Conservation (phyloP, 1,140 invertebrate genomes). For the Colletes latitarsis region DNA sequence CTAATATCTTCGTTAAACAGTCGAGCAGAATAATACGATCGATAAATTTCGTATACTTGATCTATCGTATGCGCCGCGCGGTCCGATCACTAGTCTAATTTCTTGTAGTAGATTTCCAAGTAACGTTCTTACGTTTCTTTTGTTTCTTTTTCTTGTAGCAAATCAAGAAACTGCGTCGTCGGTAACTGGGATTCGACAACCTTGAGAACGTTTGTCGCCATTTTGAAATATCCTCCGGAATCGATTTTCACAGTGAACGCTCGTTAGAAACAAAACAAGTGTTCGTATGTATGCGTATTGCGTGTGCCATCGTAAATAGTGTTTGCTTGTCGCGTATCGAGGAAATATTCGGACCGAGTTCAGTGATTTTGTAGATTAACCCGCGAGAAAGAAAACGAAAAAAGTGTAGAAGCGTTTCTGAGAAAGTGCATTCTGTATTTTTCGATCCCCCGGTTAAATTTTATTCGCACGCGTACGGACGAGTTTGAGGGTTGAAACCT, state of each 20-base stretch:
- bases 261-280: not conserved
- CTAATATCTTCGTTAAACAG: too few relatives aligned
- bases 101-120: not conserved
- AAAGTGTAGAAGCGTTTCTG: not conserved
- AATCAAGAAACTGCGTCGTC: not conserved
- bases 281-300: slow-evolving; percentile 17
- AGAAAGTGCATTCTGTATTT: not conserved
- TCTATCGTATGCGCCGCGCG: too few relatives aligned
- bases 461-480: slow-evolving; percentile 45
- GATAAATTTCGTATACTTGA: too few relatives aligned
- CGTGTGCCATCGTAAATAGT: slow-evolving; percentile 42
- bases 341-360: not conserved
- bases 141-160: slow-evolving; percentile 20
- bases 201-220: slow-evolving; percentile 18
- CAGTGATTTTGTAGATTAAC: not conserved
- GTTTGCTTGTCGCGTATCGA: slow-evolving; percentile 14
- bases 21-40: too few relatives aligned
- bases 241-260: not conserved
- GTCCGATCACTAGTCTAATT: too few relatives aligned
- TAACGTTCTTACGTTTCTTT: not conserved
- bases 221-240: not conserved
- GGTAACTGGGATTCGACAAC: slow-evolving; percentile 13
- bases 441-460: not conserved
- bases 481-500: slow-evolving; percentile 73
- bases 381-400: not conserved